A percentile compares a stretch with the other conserved stretches of the same genome.
These are phyloP conservation scores for Urophycis tenuis DNA, from an alignment of 2,797 vertebrate genomes.

Conservation along the genomic window DNA sequence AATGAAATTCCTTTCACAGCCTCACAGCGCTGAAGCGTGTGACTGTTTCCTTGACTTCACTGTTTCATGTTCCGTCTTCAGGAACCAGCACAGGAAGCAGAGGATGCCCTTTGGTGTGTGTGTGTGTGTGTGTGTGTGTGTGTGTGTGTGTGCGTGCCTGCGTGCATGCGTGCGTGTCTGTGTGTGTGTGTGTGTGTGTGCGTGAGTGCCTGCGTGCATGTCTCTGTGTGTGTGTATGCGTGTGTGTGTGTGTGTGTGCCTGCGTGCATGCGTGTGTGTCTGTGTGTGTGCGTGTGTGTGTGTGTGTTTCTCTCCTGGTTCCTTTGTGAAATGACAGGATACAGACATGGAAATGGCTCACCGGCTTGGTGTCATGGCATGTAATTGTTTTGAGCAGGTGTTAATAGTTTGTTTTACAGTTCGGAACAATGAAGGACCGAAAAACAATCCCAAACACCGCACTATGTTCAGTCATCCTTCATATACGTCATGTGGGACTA, in stretches of 20 bases:
- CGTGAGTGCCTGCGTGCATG: too few species aligned
- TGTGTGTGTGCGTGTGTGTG: slow-evolving; percentile 12
- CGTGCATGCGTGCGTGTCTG: background rate
- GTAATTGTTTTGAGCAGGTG: slow-evolving; percentile 54
- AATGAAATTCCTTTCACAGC: background rate
- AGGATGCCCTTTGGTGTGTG: slow-evolving; percentile 32
- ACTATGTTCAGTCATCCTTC: background rate
- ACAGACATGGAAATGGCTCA: slow-evolving; percentile 61
- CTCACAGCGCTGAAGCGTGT: background rate
- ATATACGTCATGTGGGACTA: background rate
- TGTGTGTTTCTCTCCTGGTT: slow-evolving; percentile 30
- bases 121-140: slow-evolving; percentile 9
- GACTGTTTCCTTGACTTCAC: background rate
- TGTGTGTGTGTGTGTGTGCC: slow-evolving; percentile 8
- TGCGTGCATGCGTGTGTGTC: background rate
- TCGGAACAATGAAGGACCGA: slow-evolving; percentile 30
- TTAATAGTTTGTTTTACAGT: slow-evolving; percentile 21
- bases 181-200: slow-evolving; percentile 8
- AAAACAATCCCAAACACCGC: background rate
- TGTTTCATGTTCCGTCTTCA: slow-evolving; percentile 33
- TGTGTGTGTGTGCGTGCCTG: slow-evolving; percentile 8
- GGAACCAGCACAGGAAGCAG: slow-evolving; percentile 51
- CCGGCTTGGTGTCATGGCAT: slow-evolving; percentile 30
- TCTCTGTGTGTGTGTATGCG: slow-evolving; percentile 11
- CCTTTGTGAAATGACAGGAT: slow-evolving; percentile 62